phyloP scores from a whole-genome alignment of 2,888 invertebrate genomes.

The Drosophila nr. perissopoda region DNA sequence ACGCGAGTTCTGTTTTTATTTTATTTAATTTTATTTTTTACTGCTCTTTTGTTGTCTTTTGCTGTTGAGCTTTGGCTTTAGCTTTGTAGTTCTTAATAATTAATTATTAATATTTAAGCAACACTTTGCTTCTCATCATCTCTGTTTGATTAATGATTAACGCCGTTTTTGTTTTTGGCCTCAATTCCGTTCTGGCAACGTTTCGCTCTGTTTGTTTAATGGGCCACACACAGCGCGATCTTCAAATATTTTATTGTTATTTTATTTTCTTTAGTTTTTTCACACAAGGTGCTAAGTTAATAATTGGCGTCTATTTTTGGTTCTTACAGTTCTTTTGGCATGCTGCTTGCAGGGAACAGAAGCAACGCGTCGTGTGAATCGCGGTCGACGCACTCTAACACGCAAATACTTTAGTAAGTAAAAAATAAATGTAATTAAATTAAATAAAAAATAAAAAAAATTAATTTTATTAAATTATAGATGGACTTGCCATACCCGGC shows the following conservation, averaged over 20 bases:
- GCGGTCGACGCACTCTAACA: conserved; percentile 92
- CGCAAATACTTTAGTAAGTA: conserved; percentile 92
- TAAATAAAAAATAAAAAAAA: conserved; percentile 86
- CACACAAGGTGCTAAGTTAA: conserved; percentile 31
- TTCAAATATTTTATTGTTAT: conserved; percentile 27
- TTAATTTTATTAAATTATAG: conserved; percentile 82
- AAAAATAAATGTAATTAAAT: neutral
- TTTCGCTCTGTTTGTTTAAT: conserved; percentile 51
- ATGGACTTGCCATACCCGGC: conserved; percentile 90
- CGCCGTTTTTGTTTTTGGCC: conserved; percentile 41
- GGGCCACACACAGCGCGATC: conserved; percentile 54
- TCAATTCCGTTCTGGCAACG: conserved; percentile 60
- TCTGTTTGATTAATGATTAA: conserved; percentile 67
- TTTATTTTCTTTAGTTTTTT: conserved; percentile 20
- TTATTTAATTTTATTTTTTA: conserved; percentile 8
- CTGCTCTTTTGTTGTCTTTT: conserved; percentile 19
- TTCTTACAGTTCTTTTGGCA: conserved; percentile 87
- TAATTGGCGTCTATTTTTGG: conserved; percentile 10
- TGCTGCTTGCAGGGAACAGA: conserved; percentile 90
- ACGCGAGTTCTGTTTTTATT: conserved; percentile 35
- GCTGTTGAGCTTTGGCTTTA: conserved; percentile 13
- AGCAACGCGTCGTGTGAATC: conserved; percentile 91
- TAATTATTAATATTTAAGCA: conserved; percentile 78
- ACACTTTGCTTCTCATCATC: conserved; percentile 43
- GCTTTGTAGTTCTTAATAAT: conserved; percentile 58